Base-by-base conservation (phyloP, 2,113 vertebrate genomes). In the Callipepla squamata region DNA sequence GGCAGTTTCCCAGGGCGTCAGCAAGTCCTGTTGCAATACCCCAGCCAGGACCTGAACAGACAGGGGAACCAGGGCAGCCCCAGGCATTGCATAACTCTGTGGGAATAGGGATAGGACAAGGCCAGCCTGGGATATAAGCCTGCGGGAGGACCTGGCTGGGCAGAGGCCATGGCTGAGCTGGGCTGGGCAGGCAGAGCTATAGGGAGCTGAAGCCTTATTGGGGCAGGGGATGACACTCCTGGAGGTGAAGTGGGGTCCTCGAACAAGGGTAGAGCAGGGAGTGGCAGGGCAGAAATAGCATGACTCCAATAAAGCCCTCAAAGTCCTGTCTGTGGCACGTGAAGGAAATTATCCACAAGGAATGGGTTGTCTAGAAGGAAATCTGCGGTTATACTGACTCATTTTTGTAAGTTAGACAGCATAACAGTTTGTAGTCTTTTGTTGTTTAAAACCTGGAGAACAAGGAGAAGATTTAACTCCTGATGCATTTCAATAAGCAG, bases 211-310 rank as follows among this genome's bases (percentile, higher is more conserved):
- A 62, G 36, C 36, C 42, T n/a, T 18, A 1, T 21, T 81, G 55
- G 65, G 9, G 6, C 63, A 66, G 20, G 9, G 32, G 14, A 5
- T 7, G 7, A 66, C 2, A 3, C 7, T 32, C 36, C 13, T 30
- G 17, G 14, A 13, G 12, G 42, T 89, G 55, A 44, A 5, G 25
- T 7, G 10, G 26, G 6, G 16, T 67, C 17, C 47, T 81, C 40
- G 45, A 17, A 19, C 17, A 67, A 7, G 30, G 25, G 16, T 20
- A 53, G 9, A 7, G 3, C 3, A 4, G 2, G 22, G 3, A 4
- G 4, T 72, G 55, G 20, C 13, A 57, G 57, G 38, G 3, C 16
- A 70, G 26, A 10, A 30, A 22, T 19, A 40, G 23, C 19, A 15
- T 32, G 40, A 26, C 10, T 12, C 44, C 16, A 8, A 19, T 44